Evolutionary conservation across 2,888 invertebrate species (phyloP), one percentile per base, ranked within the genome.

Genomic region (Timandra comae): DNA sequence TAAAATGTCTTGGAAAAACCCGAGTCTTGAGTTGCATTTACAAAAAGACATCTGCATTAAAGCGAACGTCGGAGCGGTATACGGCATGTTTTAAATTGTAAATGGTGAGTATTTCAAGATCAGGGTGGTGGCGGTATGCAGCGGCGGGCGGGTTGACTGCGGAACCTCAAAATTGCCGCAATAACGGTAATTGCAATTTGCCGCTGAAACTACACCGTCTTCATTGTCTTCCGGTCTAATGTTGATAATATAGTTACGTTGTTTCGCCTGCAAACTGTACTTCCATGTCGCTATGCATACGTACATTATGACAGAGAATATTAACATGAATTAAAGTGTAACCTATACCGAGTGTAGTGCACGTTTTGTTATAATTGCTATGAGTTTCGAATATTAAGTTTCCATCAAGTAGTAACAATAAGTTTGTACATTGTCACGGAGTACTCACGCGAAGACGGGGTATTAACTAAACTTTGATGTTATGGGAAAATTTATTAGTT

Each of bases 131-230:
- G n/a, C 21, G 29, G 16, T 12, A n/a, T 7, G 29, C 29, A 7
- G 33, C 16, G 30, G 24, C 16, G 30, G 25, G 29, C 30, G 40
- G 32, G 50, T 33, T 38, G 43, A 36, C 35, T 36, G 45, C 48
- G 46, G 53, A 53, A 58, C 63, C 57, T 56, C 68, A 58, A 75
- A 79, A 79, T 79, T 74, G 72, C 78, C 62, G 70, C 71, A 67
- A 78, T 77, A 76, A 77, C 68, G 62, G 71, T 79, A 79, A 80
- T 80, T 77, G 76, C 75, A 71, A 75, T 75, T 76, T 73, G 69
- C 71, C 58, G 56, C 58, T 63, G 68, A 65, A 74, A 79, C 71
- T 69, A 69, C 64, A 59, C 69, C 60, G 67, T 69, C 77, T 78
- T 72, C 69, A 67, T 69, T 74, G 62, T 62, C 56, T 66, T 60